Percentiles rank a stretch among this genome's conserved stretches.
Conservation (phyloP, 2,113 vertebrate species). For the Chunga burmeisteri region DNA sequence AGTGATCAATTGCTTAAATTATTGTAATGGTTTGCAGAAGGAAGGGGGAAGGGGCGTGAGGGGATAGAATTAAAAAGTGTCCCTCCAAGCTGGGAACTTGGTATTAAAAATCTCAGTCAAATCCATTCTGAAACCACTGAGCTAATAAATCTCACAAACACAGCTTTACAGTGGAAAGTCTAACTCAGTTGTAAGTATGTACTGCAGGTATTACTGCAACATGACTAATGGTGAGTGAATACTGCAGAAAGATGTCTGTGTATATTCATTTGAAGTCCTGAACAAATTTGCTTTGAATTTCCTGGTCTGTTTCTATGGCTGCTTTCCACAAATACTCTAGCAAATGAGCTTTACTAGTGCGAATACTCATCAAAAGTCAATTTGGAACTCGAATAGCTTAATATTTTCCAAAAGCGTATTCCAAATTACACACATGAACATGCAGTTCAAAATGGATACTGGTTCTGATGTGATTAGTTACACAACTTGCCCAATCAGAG, state of each 20-base stretch:
- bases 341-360: constrained; percentile 55
- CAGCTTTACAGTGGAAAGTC: constrained; percentile 56
- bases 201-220: constrained; percentile 57
- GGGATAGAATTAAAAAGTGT: constrained; percentile 50
- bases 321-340: constrained; percentile 57
- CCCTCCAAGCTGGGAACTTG: constrained; percentile 65
- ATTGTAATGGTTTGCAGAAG: constrained; percentile 13
- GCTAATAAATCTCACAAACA: constrained; percentile 69
- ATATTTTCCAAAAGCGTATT: constrained; percentile 58
- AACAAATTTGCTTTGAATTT: constrained; percentile 67
- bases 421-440: constrained; percentile 60
- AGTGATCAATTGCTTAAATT: constrained; percentile 47
- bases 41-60: constrained; percentile 16
- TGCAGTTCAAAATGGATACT: constrained; percentile 33
- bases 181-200: constrained; percentile 60
- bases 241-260: constrained; percentile 42
- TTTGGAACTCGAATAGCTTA: constrained; percentile 62
- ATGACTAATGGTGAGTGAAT: constrained; percentile 52
- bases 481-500: background rate
- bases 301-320: constrained; percentile 52
- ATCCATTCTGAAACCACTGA: constrained; percentile 27
- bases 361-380: constrained; percentile 66
- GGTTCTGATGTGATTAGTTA: constrained; percentile 51
- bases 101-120: constrained; percentile 67
- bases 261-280: constrained; percentile 65